Conservation (phyloP, 2,888 invertebrate genomes). For the Drosophila meridiana region DNA sequence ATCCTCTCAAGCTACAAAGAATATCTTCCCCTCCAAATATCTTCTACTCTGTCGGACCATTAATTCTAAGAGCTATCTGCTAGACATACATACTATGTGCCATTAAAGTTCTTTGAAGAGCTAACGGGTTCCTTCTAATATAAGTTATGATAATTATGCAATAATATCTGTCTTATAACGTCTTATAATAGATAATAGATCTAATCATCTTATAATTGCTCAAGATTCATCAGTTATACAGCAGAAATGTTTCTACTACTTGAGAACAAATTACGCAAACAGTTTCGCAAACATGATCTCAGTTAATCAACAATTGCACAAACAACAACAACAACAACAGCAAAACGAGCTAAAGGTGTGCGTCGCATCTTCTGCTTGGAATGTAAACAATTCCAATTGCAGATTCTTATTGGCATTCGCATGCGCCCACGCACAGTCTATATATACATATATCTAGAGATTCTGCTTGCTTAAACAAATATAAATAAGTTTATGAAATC, state of each 20-base stretch:
- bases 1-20: neutral
- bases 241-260: neutral
- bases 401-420: slow-evolving; percentile 23
- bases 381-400: slow-evolving; percentile 9
- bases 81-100: neutral
- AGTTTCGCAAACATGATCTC: slow-evolving; percentile 10
- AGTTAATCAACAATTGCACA: neutral
- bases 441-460: neutral
- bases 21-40: neutral
- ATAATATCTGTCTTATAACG: slow-evolving; percentile 2
- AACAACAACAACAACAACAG: neutral
- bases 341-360: slow-evolving; percentile 4
- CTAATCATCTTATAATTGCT: slow-evolving; percentile 5
- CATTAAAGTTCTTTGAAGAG: neutral
- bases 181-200: slow-evolving; percentile 2
- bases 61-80: neutral
- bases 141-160: slow-evolving; percentile 3
- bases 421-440: slow-evolving; percentile 36
- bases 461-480: slow-evolving; percentile 7
- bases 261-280: slow-evolving; percentile 11
- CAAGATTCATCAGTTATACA: slow-evolving; percentile 1
- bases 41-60: neutral
- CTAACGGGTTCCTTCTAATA: neutral
- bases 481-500: slow-evolving; percentile 28
- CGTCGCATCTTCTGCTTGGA: slow-evolving; percentile 27